Evolutionary conservation across 2,797 vertebrate genomes (phyloP).

Genomic region (Knipowitschia caucasica): DNA sequence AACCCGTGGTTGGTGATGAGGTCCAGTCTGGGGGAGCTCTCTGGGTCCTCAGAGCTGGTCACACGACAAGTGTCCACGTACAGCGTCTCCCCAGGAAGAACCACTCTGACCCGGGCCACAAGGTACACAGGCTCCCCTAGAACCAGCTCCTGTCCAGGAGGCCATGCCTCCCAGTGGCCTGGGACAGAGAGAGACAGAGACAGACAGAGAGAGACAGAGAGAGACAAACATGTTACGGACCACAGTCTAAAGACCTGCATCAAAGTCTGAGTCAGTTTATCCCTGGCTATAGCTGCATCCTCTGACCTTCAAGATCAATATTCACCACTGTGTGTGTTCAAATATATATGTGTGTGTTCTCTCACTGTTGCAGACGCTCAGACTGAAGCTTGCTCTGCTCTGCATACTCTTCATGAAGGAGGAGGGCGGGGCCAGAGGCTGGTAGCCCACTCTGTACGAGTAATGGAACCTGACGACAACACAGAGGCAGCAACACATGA

Average conservation of each 20-base stretch:
- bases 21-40: conserved; percentile 35
- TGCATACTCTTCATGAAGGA: conserved; percentile 52
- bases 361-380: conserved; percentile 65
- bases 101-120: conserved; percentile 27
- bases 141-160: conserved; percentile 30
- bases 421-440: conserved; percentile 42
- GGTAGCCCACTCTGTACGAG: conserved; percentile 67
- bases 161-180: conserved; percentile 58
- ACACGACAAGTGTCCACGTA: conserved; percentile 62
- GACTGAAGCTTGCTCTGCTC: conserved; percentile 48
- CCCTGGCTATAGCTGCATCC: no score
- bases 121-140: conserved; percentile 64
- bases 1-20: conserved; percentile 68
- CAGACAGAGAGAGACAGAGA: no score
- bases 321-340: background rate
- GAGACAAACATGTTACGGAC: no score
- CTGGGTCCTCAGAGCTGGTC: conserved; percentile 46
- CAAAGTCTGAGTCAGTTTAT: no score
- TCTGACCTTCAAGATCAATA: no score
- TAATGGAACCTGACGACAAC: conserved; percentile 65
- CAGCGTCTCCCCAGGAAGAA: conserved; percentile 47
- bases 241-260: no score
- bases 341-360: background rate
- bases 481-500: background rate
- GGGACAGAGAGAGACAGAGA: no score